Evolutionary conservation across 2,113 vertebrate species (phyloP).

Genomic region (Acanthisitta chloris): DNA sequence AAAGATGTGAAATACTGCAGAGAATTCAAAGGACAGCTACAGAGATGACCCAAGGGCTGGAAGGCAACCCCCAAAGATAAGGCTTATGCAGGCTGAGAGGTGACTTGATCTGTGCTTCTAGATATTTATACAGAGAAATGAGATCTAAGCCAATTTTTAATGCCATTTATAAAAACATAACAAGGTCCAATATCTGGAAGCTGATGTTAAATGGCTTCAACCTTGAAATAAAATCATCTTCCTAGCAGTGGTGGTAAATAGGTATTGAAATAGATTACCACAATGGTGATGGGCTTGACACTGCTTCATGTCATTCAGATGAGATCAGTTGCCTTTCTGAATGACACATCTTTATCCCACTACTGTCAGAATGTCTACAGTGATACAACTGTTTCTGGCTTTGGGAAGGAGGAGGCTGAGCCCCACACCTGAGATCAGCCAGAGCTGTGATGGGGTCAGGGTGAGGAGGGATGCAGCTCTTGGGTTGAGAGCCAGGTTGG

Average conservation of each 20-base stretch:
- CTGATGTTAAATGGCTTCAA: conserved; percentile 12
- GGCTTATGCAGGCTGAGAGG: background rate
- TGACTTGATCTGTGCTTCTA: conserved; percentile 6
- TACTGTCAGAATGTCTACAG: background rate
- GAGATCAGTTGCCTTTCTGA: background rate
- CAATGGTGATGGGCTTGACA: background rate
- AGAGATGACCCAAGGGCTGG: background rate
- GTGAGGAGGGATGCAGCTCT: accelerated
- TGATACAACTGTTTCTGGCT: background rate
- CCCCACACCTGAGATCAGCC: background rate
- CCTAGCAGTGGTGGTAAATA: background rate
- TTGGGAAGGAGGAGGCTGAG: background rate
- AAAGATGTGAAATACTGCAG: conserved; percentile 51
- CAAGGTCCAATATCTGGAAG: background rate
- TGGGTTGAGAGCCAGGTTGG: background rate
- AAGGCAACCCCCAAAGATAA: background rate
- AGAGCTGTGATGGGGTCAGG: background rate
- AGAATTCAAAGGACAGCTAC: conserved; percentile 9
- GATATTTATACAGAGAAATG: background rate
- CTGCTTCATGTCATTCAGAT: background rate
- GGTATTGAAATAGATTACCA: background rate
- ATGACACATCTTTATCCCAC: background rate
- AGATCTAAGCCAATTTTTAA: background rate
- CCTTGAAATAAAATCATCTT: background rate
- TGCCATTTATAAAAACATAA: background rate